Base-by-base conservation (phyloP, 2,888 invertebrate genomes). In the Andrena flavipes region DNA sequence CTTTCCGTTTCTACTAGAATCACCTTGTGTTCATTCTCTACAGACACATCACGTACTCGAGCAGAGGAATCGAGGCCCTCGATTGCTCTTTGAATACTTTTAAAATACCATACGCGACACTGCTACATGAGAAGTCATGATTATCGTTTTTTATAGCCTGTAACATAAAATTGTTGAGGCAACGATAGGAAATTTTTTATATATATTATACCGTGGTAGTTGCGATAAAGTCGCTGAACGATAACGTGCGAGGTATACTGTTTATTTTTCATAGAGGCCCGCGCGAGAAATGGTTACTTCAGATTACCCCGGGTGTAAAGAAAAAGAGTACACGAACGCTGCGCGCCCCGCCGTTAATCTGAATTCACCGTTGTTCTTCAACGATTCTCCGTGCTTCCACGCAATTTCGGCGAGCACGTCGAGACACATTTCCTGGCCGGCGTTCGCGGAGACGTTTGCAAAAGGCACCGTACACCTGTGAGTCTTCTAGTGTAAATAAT, bases 401-500 rank as follows among this genome's bases (percentile, higher is more conserved):
- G 16, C 78, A 65, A 35, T 49, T 69, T 4, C 63, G 73, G 71
- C 67, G 16, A 42, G 73, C 81, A 84, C 67, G 73, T 73, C 20
- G 62, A 33, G 51, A 70, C 63, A 63, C 59, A 63, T 72, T 72
- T 76, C 76, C 76, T 71, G 71, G 75, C 67, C 54, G 68, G 56
- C 74, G 75, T 74, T 82, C 56, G 54, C 62, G 68, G 59, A 48
- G 76, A 42, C 42, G 13, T 42, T 84, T 68, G 49, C 49, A 65
- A 74, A 72, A 60, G 59, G 73, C 83, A 75, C 86, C 42, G 72
- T 80, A 81, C 84, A 76, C 74, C 67, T 73, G 74, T 73, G 65
- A 77, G 72, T 68, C 84, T 84, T 84, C 76, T 76, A 62, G 35
- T 86, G 76, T 86, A 76, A 75, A 82, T 86, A 86, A 85, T 59